Conservation (phyloP, 2,888 invertebrate species). For the Melipona beecheii region DNA sequence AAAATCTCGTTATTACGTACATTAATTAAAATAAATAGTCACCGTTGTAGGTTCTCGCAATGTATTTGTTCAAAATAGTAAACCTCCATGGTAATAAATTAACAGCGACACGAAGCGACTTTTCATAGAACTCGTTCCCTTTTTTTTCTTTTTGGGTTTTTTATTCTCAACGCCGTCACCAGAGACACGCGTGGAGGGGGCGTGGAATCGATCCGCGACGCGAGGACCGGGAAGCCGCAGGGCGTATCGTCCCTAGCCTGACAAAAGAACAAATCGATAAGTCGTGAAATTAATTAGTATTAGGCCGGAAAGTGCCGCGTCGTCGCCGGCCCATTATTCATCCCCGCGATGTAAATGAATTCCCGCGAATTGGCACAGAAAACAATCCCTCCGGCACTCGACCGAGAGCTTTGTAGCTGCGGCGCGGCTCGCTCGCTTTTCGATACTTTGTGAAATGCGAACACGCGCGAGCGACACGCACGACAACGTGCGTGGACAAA, state of each 20-base stretch:
- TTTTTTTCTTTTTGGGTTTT: not conserved
- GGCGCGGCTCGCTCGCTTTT: slow-evolving; percentile 4
- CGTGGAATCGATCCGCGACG: slow-evolving; percentile 3
- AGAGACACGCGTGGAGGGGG: not conserved
- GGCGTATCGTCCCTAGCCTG: not conserved
- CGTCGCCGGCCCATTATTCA: slow-evolving; percentile 54
- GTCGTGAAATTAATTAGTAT: slow-evolving; percentile 61
- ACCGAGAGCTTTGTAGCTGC: slow-evolving; percentile 39
- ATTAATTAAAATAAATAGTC: too few species aligned
- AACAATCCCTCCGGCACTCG: slow-evolving; percentile 18
- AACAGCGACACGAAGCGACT: too few species aligned
- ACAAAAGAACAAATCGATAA: slow-evolving; percentile 66
- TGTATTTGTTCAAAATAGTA: too few species aligned
- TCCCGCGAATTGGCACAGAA: slow-evolving; percentile 48
- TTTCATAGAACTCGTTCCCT: not conserved
- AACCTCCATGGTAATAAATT: too few species aligned
- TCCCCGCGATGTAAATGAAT: slow-evolving; percentile 54
- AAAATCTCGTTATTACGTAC: too few species aligned
- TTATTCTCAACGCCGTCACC: not conserved
- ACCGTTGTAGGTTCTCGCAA: too few species aligned
- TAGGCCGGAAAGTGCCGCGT: slow-evolving; percentile 18
- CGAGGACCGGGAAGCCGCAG: not conserved
- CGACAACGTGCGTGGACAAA: not conserved
- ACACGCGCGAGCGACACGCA: not conserved
- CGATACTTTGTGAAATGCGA: slow-evolving; percentile 44